phyloP scores from a whole-genome alignment of 2,888 invertebrate species.

The Protonemura montana region DNA sequence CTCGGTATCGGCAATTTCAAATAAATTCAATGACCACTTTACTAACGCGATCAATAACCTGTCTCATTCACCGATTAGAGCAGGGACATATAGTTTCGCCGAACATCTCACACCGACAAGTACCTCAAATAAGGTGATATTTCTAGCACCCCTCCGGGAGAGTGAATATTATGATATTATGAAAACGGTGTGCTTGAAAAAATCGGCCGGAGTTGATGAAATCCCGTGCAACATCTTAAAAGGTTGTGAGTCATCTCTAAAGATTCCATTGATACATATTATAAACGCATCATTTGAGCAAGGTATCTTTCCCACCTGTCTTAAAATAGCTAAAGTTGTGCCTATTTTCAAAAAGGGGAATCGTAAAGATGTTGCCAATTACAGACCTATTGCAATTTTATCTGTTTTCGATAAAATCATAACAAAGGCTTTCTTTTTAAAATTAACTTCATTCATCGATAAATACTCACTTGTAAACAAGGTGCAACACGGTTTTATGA shows the following conservation, averaged over 20 bases:
- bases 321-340: background rate
- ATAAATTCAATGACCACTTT: background rate
- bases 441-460: slow-evolving; percentile 34
- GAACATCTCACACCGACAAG: background rate
- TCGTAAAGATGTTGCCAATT: background rate
- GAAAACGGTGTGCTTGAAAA: background rate
- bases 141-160: background rate
- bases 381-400: background rate
- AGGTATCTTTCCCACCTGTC: background rate
- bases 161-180: background rate
- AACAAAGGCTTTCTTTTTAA: background rate
- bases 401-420: background rate
- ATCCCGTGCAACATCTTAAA: slow-evolving; percentile 8
- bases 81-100: background rate
- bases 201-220: background rate
- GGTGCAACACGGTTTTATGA: slow-evolving; percentile 44
- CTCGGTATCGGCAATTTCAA: background rate
- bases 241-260: background rate
- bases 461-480: slow-evolving; percentile 33
- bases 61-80: background rate
- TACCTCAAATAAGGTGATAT: background rate
- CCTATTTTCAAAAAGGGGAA: background rate
- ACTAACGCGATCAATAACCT: background rate
- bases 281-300: background rate
- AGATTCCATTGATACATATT: background rate